A percentile compares a stretch with the other conserved stretches of the same genome.
phyloP scores from a whole-genome alignment of 2,797 vertebrate genomes.

The Aeoliscus strigatus region DNA sequence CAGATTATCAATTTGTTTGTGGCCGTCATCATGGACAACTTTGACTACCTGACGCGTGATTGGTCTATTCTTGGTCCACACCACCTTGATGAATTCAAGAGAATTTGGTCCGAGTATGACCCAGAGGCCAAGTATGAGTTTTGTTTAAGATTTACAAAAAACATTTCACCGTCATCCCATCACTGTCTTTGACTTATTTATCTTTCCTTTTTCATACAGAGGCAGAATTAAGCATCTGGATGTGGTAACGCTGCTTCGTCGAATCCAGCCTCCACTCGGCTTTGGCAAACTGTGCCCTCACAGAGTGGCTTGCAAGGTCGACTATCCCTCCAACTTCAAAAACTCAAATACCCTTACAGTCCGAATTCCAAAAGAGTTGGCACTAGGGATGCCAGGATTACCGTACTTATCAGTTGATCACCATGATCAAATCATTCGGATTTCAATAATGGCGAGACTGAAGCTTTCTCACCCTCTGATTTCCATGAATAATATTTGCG shows the following conservation, averaged over 20 bases:
- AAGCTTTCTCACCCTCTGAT: too few species aligned
- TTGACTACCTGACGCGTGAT: constrained; percentile 98
- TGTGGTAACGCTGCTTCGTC: constrained; percentile 91
- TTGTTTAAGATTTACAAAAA: too few species aligned
- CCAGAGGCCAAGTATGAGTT: constrained; percentile 92
- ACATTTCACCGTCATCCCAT: neutral
- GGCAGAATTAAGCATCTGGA: constrained; percentile 98
- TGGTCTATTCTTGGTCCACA: constrained; percentile 99
- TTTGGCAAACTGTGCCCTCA: constrained; percentile 98
- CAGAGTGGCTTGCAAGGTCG: constrained; percentile 97
- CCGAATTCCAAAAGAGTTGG: too few species aligned
- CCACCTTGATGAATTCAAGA: constrained; percentile 98
- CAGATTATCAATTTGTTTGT: constrained; percentile 99
- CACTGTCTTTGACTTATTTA: neutral
- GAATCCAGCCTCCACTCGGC: constrained; percentile 95
- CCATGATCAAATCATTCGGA: too few species aligned
- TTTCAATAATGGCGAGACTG: too few species aligned
- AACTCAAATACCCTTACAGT: too few species aligned
- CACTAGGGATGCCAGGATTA: too few species aligned
- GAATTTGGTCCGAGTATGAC: constrained; percentile 99
- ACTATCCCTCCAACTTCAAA: neutral
- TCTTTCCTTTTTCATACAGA: constrained; percentile 61
- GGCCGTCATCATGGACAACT: constrained; percentile 99
- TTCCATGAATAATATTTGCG: too few species aligned
- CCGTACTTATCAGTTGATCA: too few species aligned